Percentiles rank a stretch among this genome's conserved stretches.
These are phyloP conservation scores for Candoia aspera DNA, from an alignment of 2,113 vertebrate genomes.

Conservation along the genomic window DNA sequence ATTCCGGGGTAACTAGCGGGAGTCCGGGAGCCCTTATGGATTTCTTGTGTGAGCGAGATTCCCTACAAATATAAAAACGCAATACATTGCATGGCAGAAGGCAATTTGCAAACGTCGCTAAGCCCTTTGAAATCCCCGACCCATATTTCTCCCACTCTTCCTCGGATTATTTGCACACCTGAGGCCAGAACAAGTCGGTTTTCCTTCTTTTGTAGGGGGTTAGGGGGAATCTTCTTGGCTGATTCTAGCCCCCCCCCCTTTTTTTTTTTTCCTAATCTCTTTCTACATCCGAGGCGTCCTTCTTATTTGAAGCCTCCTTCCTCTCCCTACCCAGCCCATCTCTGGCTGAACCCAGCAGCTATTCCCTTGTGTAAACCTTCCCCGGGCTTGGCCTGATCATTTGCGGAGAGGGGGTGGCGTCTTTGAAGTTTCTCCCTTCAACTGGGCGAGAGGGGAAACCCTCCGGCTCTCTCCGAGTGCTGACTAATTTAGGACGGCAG, in stretches of 20 bases:
- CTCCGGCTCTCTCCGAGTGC: not conserved
- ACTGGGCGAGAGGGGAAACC: not conserved
- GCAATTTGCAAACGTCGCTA: not conserved
- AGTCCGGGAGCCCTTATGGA: not conserved
- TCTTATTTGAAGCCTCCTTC: not conserved
- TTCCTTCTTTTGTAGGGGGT: not conserved
- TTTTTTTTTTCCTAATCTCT: not conserved
- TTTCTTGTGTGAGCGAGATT: not conserved
- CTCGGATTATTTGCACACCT: not conserved
- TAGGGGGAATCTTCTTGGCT: not conserved
- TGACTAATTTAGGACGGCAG: not conserved
- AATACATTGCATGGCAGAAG: no score
- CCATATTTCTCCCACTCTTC: not conserved
- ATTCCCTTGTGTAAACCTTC: not conserved
- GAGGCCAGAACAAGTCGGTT: not conserved
- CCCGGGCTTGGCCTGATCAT: not conserved
- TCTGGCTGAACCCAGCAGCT: not conserved
- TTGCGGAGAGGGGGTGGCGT: not conserved
- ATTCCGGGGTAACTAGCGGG: not conserved
- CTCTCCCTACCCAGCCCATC: not conserved
- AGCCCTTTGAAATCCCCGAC: not conserved
- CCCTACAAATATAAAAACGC: not conserved
- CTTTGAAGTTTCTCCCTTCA: not conserved
- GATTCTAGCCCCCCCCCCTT: not conserved
- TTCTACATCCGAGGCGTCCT: not conserved